Evolutionary conservation across 2,113 vertebrate genomes (phyloP).

Genomic region (Clarias gariepinus): DNA sequence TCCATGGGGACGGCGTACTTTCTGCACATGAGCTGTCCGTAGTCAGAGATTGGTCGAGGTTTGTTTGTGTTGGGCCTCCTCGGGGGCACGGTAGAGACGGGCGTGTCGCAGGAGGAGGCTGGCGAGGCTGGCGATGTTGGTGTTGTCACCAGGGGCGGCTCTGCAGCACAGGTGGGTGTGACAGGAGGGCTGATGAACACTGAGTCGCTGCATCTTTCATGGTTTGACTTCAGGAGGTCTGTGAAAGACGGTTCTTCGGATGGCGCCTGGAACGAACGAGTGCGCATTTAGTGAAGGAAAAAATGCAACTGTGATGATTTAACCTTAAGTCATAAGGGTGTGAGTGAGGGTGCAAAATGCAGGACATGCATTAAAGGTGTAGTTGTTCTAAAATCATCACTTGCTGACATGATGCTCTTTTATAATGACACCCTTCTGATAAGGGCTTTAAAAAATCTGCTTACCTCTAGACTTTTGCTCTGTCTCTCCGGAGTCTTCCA

Average conservation of each 20-base stretch:
- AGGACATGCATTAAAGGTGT: not conserved
- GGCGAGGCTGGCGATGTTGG: conserved; percentile 41
- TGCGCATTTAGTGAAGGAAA: not conserved
- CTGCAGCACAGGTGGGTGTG: conserved; percentile 46
- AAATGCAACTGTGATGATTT: not conserved
- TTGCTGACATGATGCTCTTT: not conserved
- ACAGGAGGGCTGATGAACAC: conserved; percentile 54
- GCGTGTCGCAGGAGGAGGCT: conserved; percentile 61
- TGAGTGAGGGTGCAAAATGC: not conserved
- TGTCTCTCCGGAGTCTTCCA: conserved; percentile 69
- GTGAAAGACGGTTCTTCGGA: conserved; percentile 48
- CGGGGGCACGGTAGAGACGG: conserved; percentile 71
- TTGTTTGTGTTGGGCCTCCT: conserved; percentile 71
- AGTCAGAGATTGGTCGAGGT: conserved; percentile 91
- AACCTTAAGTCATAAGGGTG: not conserved
- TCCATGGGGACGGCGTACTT: conserved; percentile 90
- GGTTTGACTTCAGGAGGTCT: conserved; percentile 37
- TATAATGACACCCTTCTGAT: not conserved
- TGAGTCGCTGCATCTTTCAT: conserved; percentile 46
- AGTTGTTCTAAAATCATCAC: not conserved
- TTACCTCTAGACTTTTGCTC: conserved; percentile 75
- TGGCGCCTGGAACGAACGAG: conserved; percentile 50
- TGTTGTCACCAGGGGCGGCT: conserved; percentile 55
- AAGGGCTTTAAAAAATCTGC: conserved; percentile 37
- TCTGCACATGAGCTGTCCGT: conserved; percentile 79